These are phyloP conservation scores for Cherax quadricarinatus DNA, from an alignment of 1,140 invertebrate species.

Conservation along the genomic window DNA sequence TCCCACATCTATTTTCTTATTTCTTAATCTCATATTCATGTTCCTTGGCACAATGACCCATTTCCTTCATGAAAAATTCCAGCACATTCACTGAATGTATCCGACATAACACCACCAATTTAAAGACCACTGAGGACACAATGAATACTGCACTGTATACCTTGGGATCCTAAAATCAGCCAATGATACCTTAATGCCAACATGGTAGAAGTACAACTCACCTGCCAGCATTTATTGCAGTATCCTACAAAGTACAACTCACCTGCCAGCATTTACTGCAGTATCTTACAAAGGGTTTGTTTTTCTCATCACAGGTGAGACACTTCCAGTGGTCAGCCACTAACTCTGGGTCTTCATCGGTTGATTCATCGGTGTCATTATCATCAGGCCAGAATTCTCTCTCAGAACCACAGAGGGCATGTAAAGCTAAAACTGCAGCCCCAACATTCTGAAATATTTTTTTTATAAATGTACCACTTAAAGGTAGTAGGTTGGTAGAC, in stretches of 20 bases:
- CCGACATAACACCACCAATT: no score
- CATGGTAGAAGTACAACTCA: background rate
- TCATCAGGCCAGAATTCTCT: conserved; percentile 45
- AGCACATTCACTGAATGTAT: no score
- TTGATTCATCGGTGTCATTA: conserved; percentile 8
- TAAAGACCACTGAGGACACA: no score
- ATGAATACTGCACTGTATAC: no score
- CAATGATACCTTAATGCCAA: no score
- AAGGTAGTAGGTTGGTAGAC: no score
- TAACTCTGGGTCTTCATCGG: conserved; percentile 49
- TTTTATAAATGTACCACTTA: no score
- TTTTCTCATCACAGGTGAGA: conserved; percentile 40
- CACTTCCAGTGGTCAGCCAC: conserved; percentile 42
- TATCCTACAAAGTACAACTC: conserved; percentile 33
- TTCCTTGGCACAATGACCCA: no score
- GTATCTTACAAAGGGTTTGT: conserved; percentile 56
- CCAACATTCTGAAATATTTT: conserved; percentile 31
- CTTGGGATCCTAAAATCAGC: no score
- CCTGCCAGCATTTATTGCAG: conserved; percentile 59
- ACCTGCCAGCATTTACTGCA: conserved; percentile 62
- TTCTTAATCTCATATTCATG: no score
- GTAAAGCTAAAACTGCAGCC: conserved; percentile 37
- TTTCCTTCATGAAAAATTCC: no score
- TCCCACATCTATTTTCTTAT: no score
- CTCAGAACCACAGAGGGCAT: conserved; percentile 6